These are phyloP conservation scores for Cricetomys ansorgei DNA, from an alignment of 2,113 vertebrate genomes.

Conservation along the genomic window DNA sequence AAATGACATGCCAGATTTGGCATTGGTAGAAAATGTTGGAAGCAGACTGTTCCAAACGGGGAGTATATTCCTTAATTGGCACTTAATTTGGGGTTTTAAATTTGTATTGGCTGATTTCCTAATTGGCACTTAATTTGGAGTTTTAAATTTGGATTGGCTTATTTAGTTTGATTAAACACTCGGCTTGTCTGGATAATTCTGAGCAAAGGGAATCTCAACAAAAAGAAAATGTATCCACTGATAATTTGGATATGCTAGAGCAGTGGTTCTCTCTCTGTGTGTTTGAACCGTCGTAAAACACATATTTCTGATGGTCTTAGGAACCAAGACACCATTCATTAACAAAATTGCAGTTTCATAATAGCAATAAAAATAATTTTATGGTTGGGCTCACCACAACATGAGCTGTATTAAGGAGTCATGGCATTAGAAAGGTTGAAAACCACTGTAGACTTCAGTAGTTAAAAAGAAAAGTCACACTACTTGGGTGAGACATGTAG, in stretches of 20 bases:
- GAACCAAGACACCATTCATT: no score
- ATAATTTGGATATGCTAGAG: background rate
- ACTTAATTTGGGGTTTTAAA: conserved; percentile 3
- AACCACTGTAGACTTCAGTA: background rate
- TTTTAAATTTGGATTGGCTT: background rate
- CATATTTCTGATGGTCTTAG: no score
- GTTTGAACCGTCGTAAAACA: no score
- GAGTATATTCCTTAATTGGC: background rate
- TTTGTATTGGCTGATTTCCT: background rate
- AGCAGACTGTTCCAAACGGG: no score
- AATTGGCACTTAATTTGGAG: background rate
- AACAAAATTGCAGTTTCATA: no score
- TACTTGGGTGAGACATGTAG: background rate
- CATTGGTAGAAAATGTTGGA: background rate
- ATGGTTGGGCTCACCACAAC: no score
- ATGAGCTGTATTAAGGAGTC: no score
- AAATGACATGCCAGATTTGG: no score
- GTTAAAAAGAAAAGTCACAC: background rate
- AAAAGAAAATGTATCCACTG: conserved; percentile 10
- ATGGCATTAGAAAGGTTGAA: no score
- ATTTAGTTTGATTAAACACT: background rate
- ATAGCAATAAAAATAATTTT: no score
- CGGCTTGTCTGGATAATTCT: background rate
- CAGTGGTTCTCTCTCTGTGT: no score
- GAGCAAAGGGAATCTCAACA: background rate